A percentile compares a stretch with the other conserved stretches of the same genome.
phyloP scores from a whole-genome alignment of 2,888 invertebrate species.

The Tryphoninae sp. region DNA sequence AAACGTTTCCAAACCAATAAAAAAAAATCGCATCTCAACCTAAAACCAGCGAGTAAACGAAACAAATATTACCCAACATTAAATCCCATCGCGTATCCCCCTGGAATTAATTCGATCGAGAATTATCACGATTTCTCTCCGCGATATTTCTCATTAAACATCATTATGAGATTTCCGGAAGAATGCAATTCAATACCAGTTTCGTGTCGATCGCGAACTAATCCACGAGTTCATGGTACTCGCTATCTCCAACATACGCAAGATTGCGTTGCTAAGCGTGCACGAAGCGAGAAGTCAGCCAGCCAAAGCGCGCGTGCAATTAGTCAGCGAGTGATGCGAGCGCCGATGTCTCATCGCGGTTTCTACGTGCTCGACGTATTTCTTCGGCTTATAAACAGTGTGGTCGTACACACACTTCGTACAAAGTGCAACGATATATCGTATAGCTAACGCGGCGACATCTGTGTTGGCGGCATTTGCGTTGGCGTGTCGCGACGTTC shows the following conservation, averaged over 20 bases:
- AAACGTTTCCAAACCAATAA: too few relatives aligned
- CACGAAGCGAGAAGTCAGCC: slow-evolving; percentile 39
- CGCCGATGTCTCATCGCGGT: slow-evolving; percentile 54
- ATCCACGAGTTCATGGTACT: slow-evolving; percentile 16
- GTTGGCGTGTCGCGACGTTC: slow-evolving; percentile 58
- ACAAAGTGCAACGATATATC: not conserved
- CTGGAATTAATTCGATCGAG: not conserved
- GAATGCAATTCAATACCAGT: slow-evolving; percentile 37
- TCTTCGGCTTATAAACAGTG: not conserved
- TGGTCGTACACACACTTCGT: not conserved
- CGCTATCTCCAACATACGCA: not conserved
- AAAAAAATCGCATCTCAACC: too few relatives aligned
- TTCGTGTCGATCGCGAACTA: not conserved
- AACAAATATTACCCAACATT: too few relatives aligned
- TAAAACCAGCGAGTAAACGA: too few relatives aligned
- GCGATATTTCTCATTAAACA: not conserved
- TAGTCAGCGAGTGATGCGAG: slow-evolving; percentile 66
- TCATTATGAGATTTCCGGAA: slow-evolving; percentile 15
- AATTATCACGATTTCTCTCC: not conserved
- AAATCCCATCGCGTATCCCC: not conserved
- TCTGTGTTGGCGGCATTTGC: slow-evolving; percentile 53
- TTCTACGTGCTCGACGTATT: slow-evolving; percentile 41
- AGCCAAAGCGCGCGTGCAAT: slow-evolving; percentile 59
- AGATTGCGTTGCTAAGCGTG: slow-evolving; percentile 39
- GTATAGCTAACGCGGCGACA: slow-evolving; percentile 7